A percentile compares a stretch with the other conserved stretches of the same genome.
Conservation (phyloP, 2,113 vertebrate species). For the Jacana jacana region DNA sequence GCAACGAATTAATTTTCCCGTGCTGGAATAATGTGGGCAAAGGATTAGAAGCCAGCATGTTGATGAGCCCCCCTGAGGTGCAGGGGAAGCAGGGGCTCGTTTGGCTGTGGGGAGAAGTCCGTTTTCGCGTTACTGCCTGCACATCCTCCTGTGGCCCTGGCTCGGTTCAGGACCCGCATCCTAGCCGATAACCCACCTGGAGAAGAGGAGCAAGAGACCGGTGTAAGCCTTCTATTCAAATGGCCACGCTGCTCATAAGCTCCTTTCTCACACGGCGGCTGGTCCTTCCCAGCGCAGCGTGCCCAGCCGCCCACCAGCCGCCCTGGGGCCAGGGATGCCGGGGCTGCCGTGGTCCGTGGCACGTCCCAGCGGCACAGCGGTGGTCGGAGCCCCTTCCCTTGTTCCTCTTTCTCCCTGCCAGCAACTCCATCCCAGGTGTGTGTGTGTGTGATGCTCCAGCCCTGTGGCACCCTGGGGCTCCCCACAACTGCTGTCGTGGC, state of each 20-base stretch:
- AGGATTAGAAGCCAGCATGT: not conserved
- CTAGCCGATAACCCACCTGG: not conserved
- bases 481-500: not conserved
- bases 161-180: not conserved
- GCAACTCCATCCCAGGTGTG: not conserved
- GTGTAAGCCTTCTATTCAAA: not conserved
- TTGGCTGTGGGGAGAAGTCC: not conserved
- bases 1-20: not conserved
- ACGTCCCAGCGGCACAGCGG: fast-evolving
- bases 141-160: not conserved
- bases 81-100: not conserved
- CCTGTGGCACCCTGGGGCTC: not conserved
- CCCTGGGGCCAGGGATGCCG: not conserved
- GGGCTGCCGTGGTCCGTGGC: not conserved
- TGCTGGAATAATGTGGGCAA: not conserved
- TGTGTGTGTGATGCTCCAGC: not conserved
- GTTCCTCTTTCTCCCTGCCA: not conserved
- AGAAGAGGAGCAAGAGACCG: not conserved
- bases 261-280: not conserved
- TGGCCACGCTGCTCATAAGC: not conserved
- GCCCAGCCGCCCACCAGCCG: not conserved
- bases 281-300: not conserved
- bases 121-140: not conserved
- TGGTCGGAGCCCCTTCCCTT: not conserved
- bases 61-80: not conserved